Evolutionary conservation across 2,888 invertebrate species (phyloP).

Genomic region (Torymus auratus): DNA sequence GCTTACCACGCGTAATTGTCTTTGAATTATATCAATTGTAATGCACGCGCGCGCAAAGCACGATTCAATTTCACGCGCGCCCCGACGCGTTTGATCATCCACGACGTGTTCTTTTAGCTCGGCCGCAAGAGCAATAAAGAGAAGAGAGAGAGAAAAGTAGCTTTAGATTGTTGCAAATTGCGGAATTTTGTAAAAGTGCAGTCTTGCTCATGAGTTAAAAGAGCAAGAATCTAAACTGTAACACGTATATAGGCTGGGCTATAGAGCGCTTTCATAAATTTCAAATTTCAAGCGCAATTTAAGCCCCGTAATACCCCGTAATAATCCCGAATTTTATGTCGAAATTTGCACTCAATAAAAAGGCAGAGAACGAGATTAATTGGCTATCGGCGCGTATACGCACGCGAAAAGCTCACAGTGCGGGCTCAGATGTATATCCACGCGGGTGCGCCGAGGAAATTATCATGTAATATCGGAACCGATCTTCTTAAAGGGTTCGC

Average conservation of each 20-base stretch:
- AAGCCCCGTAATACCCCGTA: constrained; percentile 7
- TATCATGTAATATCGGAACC: constrained; percentile 43
- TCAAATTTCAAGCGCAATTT: constrained; percentile 43
- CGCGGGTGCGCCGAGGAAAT: constrained; percentile 4
- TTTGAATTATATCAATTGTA: constrained; percentile 46
- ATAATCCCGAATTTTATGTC: constrained; percentile 37
- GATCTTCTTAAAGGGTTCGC: constrained; percentile 33
- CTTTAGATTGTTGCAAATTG: too few species aligned
- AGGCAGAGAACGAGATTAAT: background rate
- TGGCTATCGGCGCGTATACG: too few species aligned
- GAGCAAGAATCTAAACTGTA: too few species aligned
- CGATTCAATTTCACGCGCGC: constrained; percentile 38
- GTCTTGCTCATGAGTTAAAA: too few species aligned
- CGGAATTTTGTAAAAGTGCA: too few species aligned
- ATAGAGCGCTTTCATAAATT: constrained; percentile 35
- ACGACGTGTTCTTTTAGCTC: too few species aligned
- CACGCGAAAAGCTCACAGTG: too few species aligned
- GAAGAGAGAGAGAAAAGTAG: too few species aligned
- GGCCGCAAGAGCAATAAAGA: too few species aligned
- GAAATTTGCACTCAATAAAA: constrained; percentile 59
- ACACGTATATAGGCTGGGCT: too few species aligned
- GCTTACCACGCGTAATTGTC: constrained; percentile 34
- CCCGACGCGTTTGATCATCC: background rate
- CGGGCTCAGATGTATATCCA: background rate
- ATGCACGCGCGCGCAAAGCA: constrained; percentile 14